Conservation (phyloP, 2,888 invertebrate genomes). For the Hirtodrosophila confusa region DNA sequence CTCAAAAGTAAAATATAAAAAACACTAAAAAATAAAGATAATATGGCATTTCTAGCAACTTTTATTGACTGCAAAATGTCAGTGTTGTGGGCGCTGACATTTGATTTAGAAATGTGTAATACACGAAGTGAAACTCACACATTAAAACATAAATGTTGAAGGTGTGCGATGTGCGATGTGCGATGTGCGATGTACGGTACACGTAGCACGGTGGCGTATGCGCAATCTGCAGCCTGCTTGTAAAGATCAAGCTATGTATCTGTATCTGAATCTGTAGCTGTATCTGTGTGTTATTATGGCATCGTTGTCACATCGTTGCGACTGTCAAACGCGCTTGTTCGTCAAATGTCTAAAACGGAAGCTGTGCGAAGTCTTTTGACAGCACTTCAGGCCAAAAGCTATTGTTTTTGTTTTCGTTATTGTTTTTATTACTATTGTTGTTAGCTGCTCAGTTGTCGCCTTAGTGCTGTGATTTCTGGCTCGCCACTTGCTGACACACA, state of each 20-base stretch:
- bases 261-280: neutral
- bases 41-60: conserved; percentile 17
- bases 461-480: conserved; percentile 15
- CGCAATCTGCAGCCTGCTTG: conserved; percentile 30
- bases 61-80: conserved; percentile 70
- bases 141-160: conserved; percentile 7
- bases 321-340: conserved; percentile 46
- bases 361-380: conserved; percentile 66
- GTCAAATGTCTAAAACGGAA: conserved; percentile 63
- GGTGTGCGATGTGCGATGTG: neutral
- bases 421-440: conserved; percentile 4
- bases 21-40: neutral
- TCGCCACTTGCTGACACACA: conserved; percentile 49
- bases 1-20: conserved; percentile 26
- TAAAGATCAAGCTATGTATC: conserved; percentile 30
- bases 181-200: neutral
- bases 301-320: conserved; percentile 57
- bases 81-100: conserved; percentile 71
- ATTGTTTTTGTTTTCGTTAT: conserved; percentile 39
- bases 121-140: conserved; percentile 39
- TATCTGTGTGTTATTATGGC: conserved; percentile 44
- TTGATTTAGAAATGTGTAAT: conserved; percentile 55
- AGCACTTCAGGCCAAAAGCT: conserved; percentile 33
- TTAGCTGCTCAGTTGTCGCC: conserved; percentile 19
- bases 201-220: conserved; percentile 26